phyloP scores from a whole-genome alignment of 2,888 invertebrate species.

The Meiosimyza decipiens region DNA sequence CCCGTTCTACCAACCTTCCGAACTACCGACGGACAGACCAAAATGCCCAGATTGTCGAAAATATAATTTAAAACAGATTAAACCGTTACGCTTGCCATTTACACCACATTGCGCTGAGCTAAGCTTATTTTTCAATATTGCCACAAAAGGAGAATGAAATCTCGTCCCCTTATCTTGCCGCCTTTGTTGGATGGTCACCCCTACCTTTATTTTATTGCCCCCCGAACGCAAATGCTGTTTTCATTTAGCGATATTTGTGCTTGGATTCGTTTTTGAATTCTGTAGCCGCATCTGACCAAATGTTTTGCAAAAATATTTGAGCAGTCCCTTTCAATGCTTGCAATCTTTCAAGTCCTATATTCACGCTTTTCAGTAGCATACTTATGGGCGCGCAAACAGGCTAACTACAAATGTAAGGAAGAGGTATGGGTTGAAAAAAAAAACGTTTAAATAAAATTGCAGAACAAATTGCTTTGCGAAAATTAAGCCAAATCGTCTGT shows the following conservation, averaged over 20 bases:
- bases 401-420: slow-evolving; percentile 9
- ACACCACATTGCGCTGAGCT: slow-evolving; percentile 52
- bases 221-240: no score
- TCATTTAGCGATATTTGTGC: no score
- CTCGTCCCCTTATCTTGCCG: no score
- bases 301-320: slow-evolving; percentile 51
- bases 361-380: slow-evolving; percentile 51
- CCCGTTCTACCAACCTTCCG: no score
- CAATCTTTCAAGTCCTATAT: slow-evolving; percentile 39
- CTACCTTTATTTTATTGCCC: no score
- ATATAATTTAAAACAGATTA: slow-evolving; percentile 65
- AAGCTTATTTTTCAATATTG: slow-evolving; percentile 34
- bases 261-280: no score
- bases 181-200: no score
- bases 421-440: slow-evolving; percentile 37
- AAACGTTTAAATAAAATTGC: slow-evolving; percentile 59
- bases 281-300: slow-evolving; percentile 55
- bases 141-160: not conserved
- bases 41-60: slow-evolving; percentile 48
- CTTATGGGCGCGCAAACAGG: slow-evolving; percentile 54
- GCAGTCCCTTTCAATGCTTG: slow-evolving; percentile 12
- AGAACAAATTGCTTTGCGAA: slow-evolving; percentile 55
- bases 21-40: no score
- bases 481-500: slow-evolving; percentile 8
- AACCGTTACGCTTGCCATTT: slow-evolving; percentile 62